Conservation (phyloP, 2,797 vertebrate genomes). For the Brachyrhaphis roseni region DNA sequence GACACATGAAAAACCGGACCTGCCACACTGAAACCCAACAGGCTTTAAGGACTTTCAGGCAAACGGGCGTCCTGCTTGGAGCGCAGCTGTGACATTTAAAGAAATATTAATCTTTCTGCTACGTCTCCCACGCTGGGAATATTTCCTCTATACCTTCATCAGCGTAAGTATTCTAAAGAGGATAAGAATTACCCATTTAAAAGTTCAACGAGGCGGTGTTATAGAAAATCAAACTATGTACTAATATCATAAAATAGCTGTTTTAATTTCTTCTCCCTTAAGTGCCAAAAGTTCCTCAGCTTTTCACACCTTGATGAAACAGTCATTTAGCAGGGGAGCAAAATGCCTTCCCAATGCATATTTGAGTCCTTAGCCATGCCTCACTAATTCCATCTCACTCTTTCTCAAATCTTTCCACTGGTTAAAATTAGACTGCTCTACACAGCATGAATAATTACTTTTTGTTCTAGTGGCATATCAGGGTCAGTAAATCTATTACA, state of each 20-base stretch:
- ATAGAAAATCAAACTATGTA: conserved; percentile 61
- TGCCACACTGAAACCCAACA: conserved; percentile 22
- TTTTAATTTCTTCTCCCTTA: conserved; percentile 62
- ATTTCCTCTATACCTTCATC: conserved; percentile 24
- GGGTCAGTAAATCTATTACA: conserved; percentile 87
- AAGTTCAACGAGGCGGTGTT: conserved; percentile 41
- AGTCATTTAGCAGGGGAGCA: conserved; percentile 75
- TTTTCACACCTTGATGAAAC: conserved; percentile 76
- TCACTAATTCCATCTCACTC: conserved; percentile 86
- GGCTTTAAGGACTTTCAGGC: conserved; percentile 48
- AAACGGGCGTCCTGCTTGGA: conserved; percentile 45
- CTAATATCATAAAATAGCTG: conserved; percentile 55
- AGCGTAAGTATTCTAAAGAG: conserved; percentile 13
- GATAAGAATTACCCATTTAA: conserved; percentile 22
- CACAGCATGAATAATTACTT: conserved; percentile 85
- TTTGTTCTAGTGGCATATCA: conserved; percentile 85
- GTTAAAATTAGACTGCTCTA: conserved; percentile 82
- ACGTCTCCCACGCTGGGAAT: conserved; percentile 27
- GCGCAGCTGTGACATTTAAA: conserved; percentile 55
- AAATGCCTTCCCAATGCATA: conserved; percentile 70
- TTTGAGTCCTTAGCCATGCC: conserved; percentile 83
- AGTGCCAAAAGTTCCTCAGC: conserved; percentile 34
- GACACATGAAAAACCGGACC: conserved; percentile 56
- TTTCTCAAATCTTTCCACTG: conserved; percentile 84
- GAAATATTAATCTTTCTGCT: conserved; percentile 31